Conservation (phyloP, 2,888 invertebrate genomes). For the Augochlorella aurata region DNA sequence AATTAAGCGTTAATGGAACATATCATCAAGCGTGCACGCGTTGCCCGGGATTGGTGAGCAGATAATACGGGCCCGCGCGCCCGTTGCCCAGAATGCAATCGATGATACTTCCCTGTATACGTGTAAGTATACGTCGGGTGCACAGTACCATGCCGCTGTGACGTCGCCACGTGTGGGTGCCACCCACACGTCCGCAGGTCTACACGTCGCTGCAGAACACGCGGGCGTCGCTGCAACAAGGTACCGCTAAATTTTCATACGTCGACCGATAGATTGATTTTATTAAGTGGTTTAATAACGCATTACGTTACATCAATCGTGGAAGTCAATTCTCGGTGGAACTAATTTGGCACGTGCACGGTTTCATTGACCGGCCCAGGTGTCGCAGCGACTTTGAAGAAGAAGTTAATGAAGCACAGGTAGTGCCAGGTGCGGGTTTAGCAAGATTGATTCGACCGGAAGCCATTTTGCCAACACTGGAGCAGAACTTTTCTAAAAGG, state of each 20-base stretch:
- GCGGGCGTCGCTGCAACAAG: neutral
- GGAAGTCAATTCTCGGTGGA: no score
- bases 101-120: constrained; percentile 48
- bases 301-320: no score
- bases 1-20: constrained; percentile 57
- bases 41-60: constrained; percentile 41
- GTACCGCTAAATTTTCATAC: neutral
- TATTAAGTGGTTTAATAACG: neutral
- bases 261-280: neutral
- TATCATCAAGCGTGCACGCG: constrained; percentile 50
- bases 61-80: constrained; percentile 50
- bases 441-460: neutral
- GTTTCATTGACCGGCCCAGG: no score
- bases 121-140: constrained; percentile 29
- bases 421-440: neutral
- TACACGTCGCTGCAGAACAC: neutral
- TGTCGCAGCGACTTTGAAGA: no score
- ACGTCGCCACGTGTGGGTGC: neutral
- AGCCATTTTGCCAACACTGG: no score
- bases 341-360: neutral
- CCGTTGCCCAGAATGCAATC: constrained; percentile 54
- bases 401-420: no score
- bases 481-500: neutral
- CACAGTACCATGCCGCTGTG: neutral
- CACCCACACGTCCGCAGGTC: neutral